These are phyloP conservation scores for Agrotis clavis DNA, from an alignment of 2,888 invertebrate species.

Conservation along the genomic window DNA sequence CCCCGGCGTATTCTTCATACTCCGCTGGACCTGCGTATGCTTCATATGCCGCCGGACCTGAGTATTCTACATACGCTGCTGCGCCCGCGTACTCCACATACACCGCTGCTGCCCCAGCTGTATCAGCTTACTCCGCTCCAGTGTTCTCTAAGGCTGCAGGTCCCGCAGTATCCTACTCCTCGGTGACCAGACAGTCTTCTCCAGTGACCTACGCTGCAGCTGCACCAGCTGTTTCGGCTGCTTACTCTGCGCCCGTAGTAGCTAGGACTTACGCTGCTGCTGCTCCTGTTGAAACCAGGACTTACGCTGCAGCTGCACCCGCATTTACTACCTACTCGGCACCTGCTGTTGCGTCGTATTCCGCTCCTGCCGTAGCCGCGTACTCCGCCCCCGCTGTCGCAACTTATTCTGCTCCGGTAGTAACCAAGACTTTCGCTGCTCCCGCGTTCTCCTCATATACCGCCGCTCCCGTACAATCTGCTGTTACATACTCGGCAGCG, in stretches of 20 bases:
- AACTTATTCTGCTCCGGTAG: slow-evolving; percentile 57
- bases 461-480: slow-evolving; percentile 81
- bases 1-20: not conserved
- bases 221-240: slow-evolving; percentile 78
- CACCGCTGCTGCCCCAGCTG: slow-evolving; percentile 85
- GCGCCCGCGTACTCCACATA: slow-evolving; percentile 69
- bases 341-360: slow-evolving; percentile 78
- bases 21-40: slow-evolving; percentile 14
- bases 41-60: slow-evolving; percentile 9
- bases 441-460: slow-evolving; percentile 78
- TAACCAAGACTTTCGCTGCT: slow-evolving; percentile 76
- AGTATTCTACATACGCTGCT: slow-evolving; percentile 45
- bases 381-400: slow-evolving; percentile 80
- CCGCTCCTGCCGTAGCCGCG: slow-evolving; percentile 83
- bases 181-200: slow-evolving; percentile 73
- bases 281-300: slow-evolving; percentile 80
- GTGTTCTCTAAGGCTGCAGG: slow-evolving; percentile 68
- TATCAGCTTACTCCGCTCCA: slow-evolving; percentile 75
- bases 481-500: slow-evolving; percentile 89
- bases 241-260: slow-evolving; percentile 80
- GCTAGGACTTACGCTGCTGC: slow-evolving; percentile 69
- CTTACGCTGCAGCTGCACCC: slow-evolving; percentile 67
- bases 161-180: slow-evolving; percentile 64
- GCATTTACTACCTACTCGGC: slow-evolving; percentile 41
- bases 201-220: slow-evolving; percentile 74